Percentiles rank a stretch among this genome's conserved stretches.
These are phyloP conservation scores for Chrysolina oricalcia DNA, from an alignment of 2,888 invertebrate species.

Conservation along the genomic window DNA sequence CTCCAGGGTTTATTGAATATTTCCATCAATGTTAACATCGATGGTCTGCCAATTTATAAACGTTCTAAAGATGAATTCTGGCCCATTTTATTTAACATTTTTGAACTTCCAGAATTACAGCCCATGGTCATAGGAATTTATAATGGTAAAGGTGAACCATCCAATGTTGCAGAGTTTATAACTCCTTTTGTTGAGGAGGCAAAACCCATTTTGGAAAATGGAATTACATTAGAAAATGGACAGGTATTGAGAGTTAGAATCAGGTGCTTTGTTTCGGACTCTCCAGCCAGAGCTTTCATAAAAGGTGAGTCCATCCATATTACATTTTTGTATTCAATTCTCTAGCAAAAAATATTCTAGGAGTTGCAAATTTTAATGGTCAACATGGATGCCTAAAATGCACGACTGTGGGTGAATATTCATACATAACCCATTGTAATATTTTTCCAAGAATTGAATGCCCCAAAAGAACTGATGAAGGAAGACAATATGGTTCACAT, in stretches of 20 bases:
- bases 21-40: neutral
- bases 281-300: conserved; percentile 51
- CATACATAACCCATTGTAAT: conserved; percentile 51
- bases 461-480: conserved; percentile 30
- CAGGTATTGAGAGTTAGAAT: conserved; percentile 30
- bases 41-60: conserved; percentile 29
- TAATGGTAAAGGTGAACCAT: conserved; percentile 28
- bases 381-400: conserved; percentile 49
- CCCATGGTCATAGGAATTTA: conserved; percentile 37
- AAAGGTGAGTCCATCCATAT: conserved; percentile 42
- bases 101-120: conserved; percentile 18
- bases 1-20: neutral
- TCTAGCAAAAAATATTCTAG: conserved; percentile 40
- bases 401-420: conserved; percentile 51
- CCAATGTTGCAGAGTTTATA: conserved; percentile 33
- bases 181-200: conserved; percentile 44
- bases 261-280: conserved; percentile 40
- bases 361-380: conserved; percentile 50
- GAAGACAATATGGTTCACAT: conserved; percentile 35
- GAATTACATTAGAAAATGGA: conserved; percentile 15
- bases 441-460: too few species aligned
- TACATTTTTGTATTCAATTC: too few species aligned
- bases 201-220: conserved; percentile 20
- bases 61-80: conserved; percentile 36
- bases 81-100: conserved; percentile 40